phyloP scores from a whole-genome alignment of 2,888 invertebrate genomes.

The Drosophila antonietae region DNA sequence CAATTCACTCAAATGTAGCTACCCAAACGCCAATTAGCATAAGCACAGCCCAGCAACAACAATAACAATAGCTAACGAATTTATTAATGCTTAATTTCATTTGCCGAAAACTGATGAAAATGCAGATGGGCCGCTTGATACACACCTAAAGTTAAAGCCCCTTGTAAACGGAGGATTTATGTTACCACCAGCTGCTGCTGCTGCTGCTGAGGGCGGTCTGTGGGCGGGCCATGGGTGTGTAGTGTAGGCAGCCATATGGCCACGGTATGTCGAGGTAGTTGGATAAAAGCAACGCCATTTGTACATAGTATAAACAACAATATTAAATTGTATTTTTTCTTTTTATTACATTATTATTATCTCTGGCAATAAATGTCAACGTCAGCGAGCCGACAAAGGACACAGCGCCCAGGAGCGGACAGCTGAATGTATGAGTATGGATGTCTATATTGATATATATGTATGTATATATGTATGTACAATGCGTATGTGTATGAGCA shows the following conservation, averaged over 20 bases:
- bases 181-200: slow-evolving; percentile 33
- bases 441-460: slow-evolving; percentile 22
- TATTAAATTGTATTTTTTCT: slow-evolving; percentile 77
- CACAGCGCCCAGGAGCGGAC: slow-evolving; percentile 70
- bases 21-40: slow-evolving; percentile 57
- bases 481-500: slow-evolving; percentile 26
- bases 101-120: slow-evolving; percentile 29
- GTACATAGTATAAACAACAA: slow-evolving; percentile 77
- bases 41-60: slow-evolving; percentile 23
- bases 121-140: slow-evolving; percentile 10
- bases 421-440: slow-evolving; percentile 28
- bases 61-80: slow-evolving; percentile 34
- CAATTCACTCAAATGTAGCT: slow-evolving; percentile 42
- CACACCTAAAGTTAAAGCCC: slow-evolving; percentile 7
- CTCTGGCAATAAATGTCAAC: slow-evolving; percentile 81
- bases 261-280: slow-evolving; percentile 12
- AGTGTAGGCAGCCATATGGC: slow-evolving; percentile 13
- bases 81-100: slow-evolving; percentile 64
- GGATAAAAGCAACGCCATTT: slow-evolving; percentile 54
- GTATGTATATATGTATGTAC: slow-evolving; percentile 36
- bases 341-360: slow-evolving; percentile 82
- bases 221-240: slow-evolving; percentile 3
- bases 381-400: slow-evolving; percentile 79
- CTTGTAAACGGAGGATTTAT: slow-evolving; percentile 39
- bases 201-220: slow-evolving; percentile 9